Conservation (phyloP, 1,140 invertebrate genomes). For the Cydia fagiglandana region DNA sequence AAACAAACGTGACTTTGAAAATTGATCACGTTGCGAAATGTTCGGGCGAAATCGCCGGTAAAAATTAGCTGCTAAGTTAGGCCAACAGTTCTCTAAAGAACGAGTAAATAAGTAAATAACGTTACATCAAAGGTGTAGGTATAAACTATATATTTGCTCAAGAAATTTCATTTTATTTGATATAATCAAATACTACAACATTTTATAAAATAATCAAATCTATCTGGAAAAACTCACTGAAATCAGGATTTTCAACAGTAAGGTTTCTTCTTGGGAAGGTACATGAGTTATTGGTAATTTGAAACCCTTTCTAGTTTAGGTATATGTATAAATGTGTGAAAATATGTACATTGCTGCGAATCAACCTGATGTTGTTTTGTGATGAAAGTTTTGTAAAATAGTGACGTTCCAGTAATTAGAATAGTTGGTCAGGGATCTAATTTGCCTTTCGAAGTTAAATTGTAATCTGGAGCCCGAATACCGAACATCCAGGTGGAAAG, state of each 20-base stretch:
- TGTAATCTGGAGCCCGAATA: background rate
- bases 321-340: too few relatives aligned
- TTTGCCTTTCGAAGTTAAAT: conserved; percentile 14
- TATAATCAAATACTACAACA: too few relatives aligned
- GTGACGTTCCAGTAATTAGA: background rate
- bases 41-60: conserved; percentile 17
- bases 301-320: background rate
- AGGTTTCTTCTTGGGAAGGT: too few relatives aligned
- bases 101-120: background rate
- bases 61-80: background rate
- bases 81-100: background rate
- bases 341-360: too few relatives aligned
- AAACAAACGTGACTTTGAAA: conserved; percentile 34
- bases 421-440: background rate
- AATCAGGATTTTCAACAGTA: too few relatives aligned
- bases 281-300: background rate
- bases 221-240: too few relatives aligned
- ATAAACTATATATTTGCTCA: too few relatives aligned
- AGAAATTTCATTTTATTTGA: too few relatives aligned
- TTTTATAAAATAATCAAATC: too few relatives aligned
- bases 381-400: background rate
- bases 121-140: too few relatives aligned
- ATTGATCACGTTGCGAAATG: conserved; percentile 30
- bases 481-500: conserved; percentile 25
- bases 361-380: background rate